Conservation (phyloP, 2,888 invertebrate species). For the Agelastica alni region DNA sequence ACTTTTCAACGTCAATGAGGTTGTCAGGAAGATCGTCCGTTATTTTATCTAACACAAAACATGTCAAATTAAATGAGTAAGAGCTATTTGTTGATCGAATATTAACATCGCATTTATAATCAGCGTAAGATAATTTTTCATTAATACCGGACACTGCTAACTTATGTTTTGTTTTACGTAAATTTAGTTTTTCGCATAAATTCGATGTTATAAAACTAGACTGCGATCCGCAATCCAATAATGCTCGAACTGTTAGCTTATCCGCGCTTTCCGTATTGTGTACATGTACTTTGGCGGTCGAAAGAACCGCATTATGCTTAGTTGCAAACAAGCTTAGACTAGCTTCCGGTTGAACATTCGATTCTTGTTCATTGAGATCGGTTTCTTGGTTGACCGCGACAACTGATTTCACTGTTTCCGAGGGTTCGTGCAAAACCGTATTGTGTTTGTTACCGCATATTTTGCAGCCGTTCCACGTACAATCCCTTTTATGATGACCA, state of each 20-base stretch:
- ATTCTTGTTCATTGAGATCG: too few relatives aligned
- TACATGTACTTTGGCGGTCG: background rate
- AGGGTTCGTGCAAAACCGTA: background rate
- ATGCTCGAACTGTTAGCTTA: too few relatives aligned
- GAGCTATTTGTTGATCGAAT: conserved; percentile 6
- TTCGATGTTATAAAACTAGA: background rate
- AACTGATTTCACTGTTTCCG: too few relatives aligned
- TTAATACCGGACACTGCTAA: conserved; percentile 22
- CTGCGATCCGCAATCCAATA: background rate
- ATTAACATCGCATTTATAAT: conserved; percentile 20
- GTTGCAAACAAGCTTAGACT: too few relatives aligned
- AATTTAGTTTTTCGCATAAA: background rate
- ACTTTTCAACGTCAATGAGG: background rate
- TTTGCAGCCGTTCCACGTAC: conserved; percentile 24
- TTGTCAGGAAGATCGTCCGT: conserved; percentile 15
- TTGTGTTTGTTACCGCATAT: conserved; percentile 23
- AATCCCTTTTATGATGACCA: conserved; percentile 19
- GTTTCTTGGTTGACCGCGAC: too few relatives aligned
- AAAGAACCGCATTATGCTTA: background rate
- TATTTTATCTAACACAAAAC: conserved; percentile 22
- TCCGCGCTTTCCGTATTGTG: background rate
- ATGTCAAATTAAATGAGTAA: conserved; percentile 18
- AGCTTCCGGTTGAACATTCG: too few relatives aligned
- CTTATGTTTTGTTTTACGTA: conserved; percentile 1
- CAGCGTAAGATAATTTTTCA: conserved; percentile 13